Conservation (phyloP, 2,797 vertebrate species). For the Aulostomus chinensis region DNA sequence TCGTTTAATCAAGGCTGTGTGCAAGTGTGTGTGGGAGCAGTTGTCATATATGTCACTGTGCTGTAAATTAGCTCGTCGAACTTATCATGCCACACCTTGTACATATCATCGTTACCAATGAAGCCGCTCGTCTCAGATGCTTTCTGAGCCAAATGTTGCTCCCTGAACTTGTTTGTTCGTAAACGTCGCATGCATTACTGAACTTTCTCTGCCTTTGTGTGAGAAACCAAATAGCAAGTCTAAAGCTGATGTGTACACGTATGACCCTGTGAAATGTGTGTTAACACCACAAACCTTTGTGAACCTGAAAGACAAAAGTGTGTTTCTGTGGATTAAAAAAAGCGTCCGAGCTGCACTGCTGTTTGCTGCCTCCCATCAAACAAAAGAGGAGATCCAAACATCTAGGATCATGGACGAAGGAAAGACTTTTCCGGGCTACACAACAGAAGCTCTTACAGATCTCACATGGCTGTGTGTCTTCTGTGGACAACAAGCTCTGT, state of each 20-base stretch:
- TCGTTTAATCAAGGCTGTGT: slow-evolving; percentile 15
- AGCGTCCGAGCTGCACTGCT: not conserved
- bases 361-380: slow-evolving; percentile 43
- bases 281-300: slow-evolving; percentile 14
- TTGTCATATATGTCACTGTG: slow-evolving; percentile 25
- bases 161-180: slow-evolving; percentile 12
- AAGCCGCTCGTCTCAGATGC: slow-evolving; percentile 4
- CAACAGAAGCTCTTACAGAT: slow-evolving; percentile 5
- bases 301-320: slow-evolving; percentile 9
- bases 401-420: slow-evolving; percentile 34
- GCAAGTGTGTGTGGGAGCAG: slow-evolving; percentile 3
- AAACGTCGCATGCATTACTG: slow-evolving; percentile 25
- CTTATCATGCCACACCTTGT: slow-evolving; percentile 7
- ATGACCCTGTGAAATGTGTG: slow-evolving; percentile 5
- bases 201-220: slow-evolving; percentile 17
- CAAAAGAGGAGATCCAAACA: slow-evolving; percentile 46
- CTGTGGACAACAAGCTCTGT: slow-evolving; percentile 13
- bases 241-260: slow-evolving; percentile 5
- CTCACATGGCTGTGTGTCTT: slow-evolving; percentile 20
- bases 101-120: slow-evolving; percentile 12
- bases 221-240: slow-evolving; percentile 5
- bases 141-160: not conserved
- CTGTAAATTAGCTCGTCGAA: slow-evolving; percentile 29
- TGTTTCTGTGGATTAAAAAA: not conserved
- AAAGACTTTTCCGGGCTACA: slow-evolving; percentile 21